Conservation (phyloP, 2,797 vertebrate species). For the Clamator glandarius region DNA sequence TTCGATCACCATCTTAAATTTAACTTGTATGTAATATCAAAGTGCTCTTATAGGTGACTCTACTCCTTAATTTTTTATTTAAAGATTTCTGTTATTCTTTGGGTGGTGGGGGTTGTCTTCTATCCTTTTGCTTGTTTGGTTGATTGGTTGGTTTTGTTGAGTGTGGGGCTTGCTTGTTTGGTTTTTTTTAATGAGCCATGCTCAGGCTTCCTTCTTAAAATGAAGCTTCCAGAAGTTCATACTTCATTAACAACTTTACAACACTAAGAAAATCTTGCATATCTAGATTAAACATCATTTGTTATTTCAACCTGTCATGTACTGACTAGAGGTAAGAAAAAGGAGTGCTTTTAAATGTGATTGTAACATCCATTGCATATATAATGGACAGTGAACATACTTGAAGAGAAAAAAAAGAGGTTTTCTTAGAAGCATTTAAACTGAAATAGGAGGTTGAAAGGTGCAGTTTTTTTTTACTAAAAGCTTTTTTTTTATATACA, state of each 20-base stretch:
- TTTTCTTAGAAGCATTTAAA: neutral
- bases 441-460: neutral
- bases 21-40: neutral
- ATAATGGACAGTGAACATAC: neutral
- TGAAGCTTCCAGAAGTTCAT: neutral
- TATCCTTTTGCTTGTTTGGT: neutral
- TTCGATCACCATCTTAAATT: neutral
- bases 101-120: accelerated
- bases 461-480: neutral
- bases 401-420: neutral
- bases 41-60: neutral
- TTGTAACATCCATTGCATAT: conserved; percentile 7
- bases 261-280: accelerated
- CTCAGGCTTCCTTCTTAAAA: neutral
- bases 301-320: neutral
- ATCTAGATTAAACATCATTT: neutral
- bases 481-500: neutral
- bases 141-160: neutral
- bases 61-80: neutral
- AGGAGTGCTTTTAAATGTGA: neutral
- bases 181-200: neutral
- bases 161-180: neutral
- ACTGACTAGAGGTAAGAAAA: conserved; percentile 15
- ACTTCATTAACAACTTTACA: neutral
- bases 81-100: neutral